A percentile compares a stretch with the other conserved stretches of the same genome.
These are phyloP conservation scores for Upupa epops DNA, from an alignment of 2,113 vertebrate genomes.

Conservation along the genomic window DNA sequence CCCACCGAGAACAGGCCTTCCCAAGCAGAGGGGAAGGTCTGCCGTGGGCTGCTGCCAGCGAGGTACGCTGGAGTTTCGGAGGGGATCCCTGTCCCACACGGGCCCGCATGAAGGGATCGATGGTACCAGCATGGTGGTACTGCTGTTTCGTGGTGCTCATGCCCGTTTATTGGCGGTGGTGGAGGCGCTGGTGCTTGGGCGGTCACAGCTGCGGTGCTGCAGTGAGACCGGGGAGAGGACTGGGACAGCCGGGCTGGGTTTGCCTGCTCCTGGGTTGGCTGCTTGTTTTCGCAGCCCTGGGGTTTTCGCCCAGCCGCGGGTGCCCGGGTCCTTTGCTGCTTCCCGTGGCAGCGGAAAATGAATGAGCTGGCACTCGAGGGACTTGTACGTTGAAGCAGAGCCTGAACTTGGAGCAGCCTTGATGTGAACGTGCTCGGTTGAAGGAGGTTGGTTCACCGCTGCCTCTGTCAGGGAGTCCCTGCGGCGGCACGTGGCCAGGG, in stretches of 20 bases:
- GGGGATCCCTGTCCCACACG: neutral
- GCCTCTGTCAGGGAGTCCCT: neutral
- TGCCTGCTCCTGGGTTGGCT: neutral
- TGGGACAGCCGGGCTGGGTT: no score
- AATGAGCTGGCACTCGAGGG: neutral
- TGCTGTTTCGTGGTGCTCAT: rapidly evolving
- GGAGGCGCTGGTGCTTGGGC: neutral
- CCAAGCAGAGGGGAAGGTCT: neutral
- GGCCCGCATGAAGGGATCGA: rapidly evolving
- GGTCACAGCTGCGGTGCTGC: neutral
- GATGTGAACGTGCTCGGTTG: neutral
- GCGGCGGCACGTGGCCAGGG: rapidly evolving
- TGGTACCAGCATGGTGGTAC: no score
- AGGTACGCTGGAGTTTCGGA: neutral
- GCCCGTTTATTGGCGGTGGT: neutral
- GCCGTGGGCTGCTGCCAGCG: rapidly evolving
- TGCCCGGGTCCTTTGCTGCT: neutral
- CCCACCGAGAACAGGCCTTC: neutral
- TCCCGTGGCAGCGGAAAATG: neutral
- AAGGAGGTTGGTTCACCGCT: neutral
- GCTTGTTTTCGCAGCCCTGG: neutral
- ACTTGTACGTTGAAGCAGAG: neutral
- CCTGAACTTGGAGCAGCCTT: neutral
- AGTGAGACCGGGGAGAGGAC: rapidly evolving
- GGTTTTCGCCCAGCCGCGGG: neutral